phyloP scores from a whole-genome alignment of 2,113 vertebrate genomes.

The Sorex araneus region DNA sequence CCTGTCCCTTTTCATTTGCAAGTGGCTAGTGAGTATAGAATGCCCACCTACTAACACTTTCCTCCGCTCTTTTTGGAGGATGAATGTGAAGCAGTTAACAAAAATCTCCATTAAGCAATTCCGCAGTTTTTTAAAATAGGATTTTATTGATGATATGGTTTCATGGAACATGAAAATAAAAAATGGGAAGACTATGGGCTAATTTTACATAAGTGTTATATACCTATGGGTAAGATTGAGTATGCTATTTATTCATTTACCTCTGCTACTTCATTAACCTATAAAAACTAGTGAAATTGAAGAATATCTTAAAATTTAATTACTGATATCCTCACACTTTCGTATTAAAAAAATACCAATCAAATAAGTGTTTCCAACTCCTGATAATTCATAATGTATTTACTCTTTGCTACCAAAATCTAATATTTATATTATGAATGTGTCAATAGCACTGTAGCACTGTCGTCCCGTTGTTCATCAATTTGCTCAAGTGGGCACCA shows the following conservation, averaged over 20 bases:
- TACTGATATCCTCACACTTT: conserved; percentile 38
- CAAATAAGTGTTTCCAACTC: not conserved
- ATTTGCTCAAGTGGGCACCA: too few relatives aligned
- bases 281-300: conserved; percentile 35
- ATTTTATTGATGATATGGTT: not conserved
- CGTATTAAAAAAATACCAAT: conserved; percentile 50
- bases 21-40: not conserved
- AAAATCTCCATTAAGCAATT: not conserved
- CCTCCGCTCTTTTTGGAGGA: not conserved
- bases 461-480: too few relatives aligned
- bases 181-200: conserved; percentile 14
- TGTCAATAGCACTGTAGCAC: not conserved
- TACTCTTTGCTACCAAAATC: conserved; percentile 25
- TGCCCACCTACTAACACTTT: conserved; percentile 1
- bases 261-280: conserved; percentile 54
- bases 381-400: not conserved
- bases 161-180: not conserved
- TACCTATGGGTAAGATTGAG: not conserved
- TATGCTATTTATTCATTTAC: conserved; percentile 6
- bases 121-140: conserved; percentile 9
- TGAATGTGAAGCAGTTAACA: not conserved
- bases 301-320: conserved; percentile 53
- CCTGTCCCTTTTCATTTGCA: not conserved
- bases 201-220: conserved; percentile 66
- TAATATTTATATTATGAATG: conserved; percentile 25